phyloP scores from a whole-genome alignment of 2,888 invertebrate species.

The Catotricha subobsoleta region DNA sequence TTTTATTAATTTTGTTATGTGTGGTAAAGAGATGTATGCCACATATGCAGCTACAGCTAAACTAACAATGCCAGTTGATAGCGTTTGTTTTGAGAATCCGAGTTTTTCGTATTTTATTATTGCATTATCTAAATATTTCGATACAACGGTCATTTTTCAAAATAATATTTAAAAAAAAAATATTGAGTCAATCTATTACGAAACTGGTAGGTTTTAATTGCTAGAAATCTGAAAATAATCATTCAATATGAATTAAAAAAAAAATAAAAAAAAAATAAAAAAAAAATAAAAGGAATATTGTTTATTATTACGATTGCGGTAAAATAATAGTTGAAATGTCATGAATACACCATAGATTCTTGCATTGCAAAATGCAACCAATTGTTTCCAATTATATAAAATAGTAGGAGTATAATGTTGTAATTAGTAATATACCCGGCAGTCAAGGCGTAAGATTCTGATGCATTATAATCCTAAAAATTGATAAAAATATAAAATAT shows the following conservation, averaged over 20 bases:
- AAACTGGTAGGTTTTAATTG: background rate
- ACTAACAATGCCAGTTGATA: slow-evolving; percentile 43
- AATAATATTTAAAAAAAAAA: background rate
- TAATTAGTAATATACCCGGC: no score
- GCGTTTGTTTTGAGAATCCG: slow-evolving; percentile 35
- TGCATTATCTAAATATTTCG: slow-evolving; percentile 42
- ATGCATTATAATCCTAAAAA: no score
- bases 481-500: no score
- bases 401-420: no score
- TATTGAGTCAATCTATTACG: background rate
- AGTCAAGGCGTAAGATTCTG: no score
- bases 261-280: background rate
- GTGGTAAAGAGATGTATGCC: slow-evolving; percentile 43
- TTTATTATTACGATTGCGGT: no score
- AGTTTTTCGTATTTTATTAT: slow-evolving; percentile 34
- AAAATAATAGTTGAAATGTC: no score
- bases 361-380: no score
- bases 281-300: background rate
- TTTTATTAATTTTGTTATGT: slow-evolving; percentile 26
- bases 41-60: slow-evolving; percentile 39
- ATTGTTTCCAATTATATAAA: no score
- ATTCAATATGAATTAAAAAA: background rate
- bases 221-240: background rate
- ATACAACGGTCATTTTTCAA: slow-evolving; percentile 31
- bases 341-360: no score